Percentiles rank a stretch among this genome's conserved stretches.
Evolutionary conservation across 2,888 invertebrate genomes (phyloP).

Genomic region (Leptarthrus brevirostris): DNA sequence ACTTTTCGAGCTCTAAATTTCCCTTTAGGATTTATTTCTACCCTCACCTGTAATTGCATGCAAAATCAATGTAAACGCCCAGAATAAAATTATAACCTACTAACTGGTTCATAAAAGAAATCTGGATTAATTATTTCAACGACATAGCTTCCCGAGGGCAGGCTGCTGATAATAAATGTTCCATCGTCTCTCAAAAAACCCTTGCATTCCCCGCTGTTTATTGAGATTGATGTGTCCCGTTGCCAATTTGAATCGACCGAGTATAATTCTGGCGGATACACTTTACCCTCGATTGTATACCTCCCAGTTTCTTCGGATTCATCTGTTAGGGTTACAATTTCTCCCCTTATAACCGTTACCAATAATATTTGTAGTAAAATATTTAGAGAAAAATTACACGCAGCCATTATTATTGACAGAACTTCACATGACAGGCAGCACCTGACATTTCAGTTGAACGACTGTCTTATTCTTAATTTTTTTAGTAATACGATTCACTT

Average conservation of each 20-base stretch:
- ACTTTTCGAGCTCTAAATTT: constrained; percentile 95
- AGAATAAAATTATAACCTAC: constrained; percentile 34
- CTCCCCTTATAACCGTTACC: background rate
- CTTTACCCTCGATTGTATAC: constrained; percentile 84
- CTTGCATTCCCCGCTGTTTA: constrained; percentile 89
- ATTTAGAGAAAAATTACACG: constrained; percentile 14
- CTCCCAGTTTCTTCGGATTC: constrained; percentile 69
- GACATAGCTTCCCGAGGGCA: constrained; percentile 93
- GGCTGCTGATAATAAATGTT: constrained; percentile 86
- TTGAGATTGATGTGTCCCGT: constrained; percentile 79
- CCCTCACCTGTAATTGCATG: constrained; percentile 69
- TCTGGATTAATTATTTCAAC: constrained; percentile 93
- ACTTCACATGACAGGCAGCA: too few relatives aligned
- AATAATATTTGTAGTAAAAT: constrained; percentile 26
- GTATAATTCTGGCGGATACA: constrained; percentile 78
- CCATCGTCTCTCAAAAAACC: constrained; percentile 94
- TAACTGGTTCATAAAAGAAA: constrained; percentile 89
- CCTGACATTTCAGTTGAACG: too few relatives aligned
- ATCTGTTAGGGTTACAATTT: constrained; percentile 59
- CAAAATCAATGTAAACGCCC: background rate
- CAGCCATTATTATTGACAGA: constrained; percentile 21
- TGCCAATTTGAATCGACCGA: constrained; percentile 76
- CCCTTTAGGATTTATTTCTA: constrained; percentile 97
- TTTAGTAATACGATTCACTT: too few relatives aligned
- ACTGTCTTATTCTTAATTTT: too few relatives aligned